Evolutionary conservation across 2,113 vertebrate species (phyloP), one percentile per base, ranked within the genome.

Genomic region (Talpa occidentalis): DNA sequence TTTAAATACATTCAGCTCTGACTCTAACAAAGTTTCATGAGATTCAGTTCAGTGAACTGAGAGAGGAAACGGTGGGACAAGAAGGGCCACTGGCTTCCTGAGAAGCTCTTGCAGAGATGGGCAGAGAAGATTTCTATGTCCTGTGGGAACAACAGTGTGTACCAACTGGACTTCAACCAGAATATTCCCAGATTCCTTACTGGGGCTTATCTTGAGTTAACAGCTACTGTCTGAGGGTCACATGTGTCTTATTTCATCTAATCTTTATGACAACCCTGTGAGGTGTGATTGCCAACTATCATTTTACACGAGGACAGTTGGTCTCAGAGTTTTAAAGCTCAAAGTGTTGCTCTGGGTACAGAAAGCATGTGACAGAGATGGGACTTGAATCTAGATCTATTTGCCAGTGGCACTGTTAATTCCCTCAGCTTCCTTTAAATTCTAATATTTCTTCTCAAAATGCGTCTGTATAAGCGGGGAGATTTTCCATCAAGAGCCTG

Each of bases 1-100:
- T 94, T 93, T 60, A 92, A 90, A 87, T 72, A 88, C 88, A 86
- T 35, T 47, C 54, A 62, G 0, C 73, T 90, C 77, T 62, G 56
- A 95, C 17, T 62, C 0, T 87, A 28, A 30, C 49, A 22, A 26
- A 37, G n/a, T 84, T 90, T 90, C 69, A 19, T 77, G 67, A 91
- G 54, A 54, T 37, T 78, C 76, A 37, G 7, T 37, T 60, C 78
- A 64, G 26, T 28, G 60, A n/a, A 15, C 52, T 44, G 42, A 62
- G 47, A 52, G 59, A 54, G 72, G 17, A 83, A 54, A 74, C 10
- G 35, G 4, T 22, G 35, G n/a, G 37, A 15, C 30, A 40, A 24
- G 56, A 73, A n/a, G 30, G 44, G 49, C 16, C 26, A 30, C 10
- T 40, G 86, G 49, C 42, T 89, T 91, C 47, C 49, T 82, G 26